These are phyloP conservation scores for Muscicapa adusta DNA, from an alignment of 2,113 vertebrate species.

Conservation along the genomic window DNA sequence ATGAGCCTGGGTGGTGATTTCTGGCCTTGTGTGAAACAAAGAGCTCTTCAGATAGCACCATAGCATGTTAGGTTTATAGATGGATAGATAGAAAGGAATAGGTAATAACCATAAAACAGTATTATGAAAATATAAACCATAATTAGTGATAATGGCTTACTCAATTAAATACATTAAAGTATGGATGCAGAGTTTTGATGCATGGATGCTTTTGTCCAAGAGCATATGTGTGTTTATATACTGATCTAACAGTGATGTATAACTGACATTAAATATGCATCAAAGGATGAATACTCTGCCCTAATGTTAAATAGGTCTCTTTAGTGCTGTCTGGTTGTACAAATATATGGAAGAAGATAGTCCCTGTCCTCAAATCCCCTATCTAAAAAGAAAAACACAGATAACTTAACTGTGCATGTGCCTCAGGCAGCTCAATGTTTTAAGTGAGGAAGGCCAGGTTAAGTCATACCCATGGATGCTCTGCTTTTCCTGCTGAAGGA, in stretches of 20 bases:
- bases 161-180: conserved; percentile 53
- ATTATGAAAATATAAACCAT: conserved; percentile 57
- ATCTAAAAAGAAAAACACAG: not conserved
- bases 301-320: conserved; percentile 1
- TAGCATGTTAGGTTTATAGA: not conserved
- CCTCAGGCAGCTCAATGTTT: not conserved
- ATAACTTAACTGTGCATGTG: not conserved
- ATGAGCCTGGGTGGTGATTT: not conserved
- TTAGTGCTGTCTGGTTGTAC: not conserved
- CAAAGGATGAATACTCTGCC: not conserved
- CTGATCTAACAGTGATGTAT: conserved; percentile 23
- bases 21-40: not conserved
- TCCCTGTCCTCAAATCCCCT: not conserved
- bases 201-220: conserved; percentile 49
- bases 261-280: conserved; percentile 26
- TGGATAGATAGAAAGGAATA: conserved; percentile 34
- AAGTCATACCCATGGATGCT: not conserved
- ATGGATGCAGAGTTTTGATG: conserved; percentile 40
- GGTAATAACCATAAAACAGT: conserved; percentile 56
- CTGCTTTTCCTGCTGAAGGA: not conserved
- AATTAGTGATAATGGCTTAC: conserved; percentile 50
- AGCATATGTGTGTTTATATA: conserved; percentile 47
- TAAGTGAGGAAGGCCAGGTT: not conserved
- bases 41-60: not conserved
- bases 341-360: not conserved